Evolutionary conservation across 1,140 invertebrate genomes (phyloP).

Genomic region (Stegodyphus dumicola): DNA sequence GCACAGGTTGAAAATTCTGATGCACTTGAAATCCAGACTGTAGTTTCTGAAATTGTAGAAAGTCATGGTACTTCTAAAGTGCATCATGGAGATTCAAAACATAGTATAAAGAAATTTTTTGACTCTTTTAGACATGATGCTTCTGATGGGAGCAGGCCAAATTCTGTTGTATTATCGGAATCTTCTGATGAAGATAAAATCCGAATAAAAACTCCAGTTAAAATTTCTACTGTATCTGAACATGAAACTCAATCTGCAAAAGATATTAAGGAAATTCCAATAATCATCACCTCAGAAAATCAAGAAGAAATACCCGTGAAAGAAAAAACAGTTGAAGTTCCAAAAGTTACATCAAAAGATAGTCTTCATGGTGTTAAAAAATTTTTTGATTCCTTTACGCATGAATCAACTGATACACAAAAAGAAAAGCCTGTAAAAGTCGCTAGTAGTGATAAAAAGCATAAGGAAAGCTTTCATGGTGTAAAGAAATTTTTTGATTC

Average conservation of each 20-base stretch:
- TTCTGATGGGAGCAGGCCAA: background rate
- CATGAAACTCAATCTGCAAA: background rate
- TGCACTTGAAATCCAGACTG: background rate
- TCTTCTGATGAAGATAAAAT: too few species aligned
- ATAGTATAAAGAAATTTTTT: background rate
- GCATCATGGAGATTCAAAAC: conserved; percentile 20
- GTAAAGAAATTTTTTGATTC: conserved; percentile 37
- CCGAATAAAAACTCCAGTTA: too few species aligned
- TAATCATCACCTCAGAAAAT: background rate
- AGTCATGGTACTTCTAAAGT: background rate
- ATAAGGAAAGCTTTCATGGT: background rate
- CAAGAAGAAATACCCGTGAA: background rate
- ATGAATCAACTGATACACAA: background rate
- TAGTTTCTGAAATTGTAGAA: background rate
- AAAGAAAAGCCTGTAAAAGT: background rate
- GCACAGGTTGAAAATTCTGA: background rate
- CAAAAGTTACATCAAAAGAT: background rate
- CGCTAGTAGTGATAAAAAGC: background rate
- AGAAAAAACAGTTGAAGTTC: background rate
- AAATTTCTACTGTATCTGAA: background rate
- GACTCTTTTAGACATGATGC: conserved; percentile 16
- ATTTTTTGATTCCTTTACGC: conserved; percentile 10
- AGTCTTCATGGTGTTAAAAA: background rate
- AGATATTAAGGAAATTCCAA: background rate
- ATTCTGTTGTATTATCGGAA: too few species aligned